These are phyloP conservation scores for Penaeus indicus DNA, from an alignment of 1,140 invertebrate species.

Conservation along the genomic window DNA sequence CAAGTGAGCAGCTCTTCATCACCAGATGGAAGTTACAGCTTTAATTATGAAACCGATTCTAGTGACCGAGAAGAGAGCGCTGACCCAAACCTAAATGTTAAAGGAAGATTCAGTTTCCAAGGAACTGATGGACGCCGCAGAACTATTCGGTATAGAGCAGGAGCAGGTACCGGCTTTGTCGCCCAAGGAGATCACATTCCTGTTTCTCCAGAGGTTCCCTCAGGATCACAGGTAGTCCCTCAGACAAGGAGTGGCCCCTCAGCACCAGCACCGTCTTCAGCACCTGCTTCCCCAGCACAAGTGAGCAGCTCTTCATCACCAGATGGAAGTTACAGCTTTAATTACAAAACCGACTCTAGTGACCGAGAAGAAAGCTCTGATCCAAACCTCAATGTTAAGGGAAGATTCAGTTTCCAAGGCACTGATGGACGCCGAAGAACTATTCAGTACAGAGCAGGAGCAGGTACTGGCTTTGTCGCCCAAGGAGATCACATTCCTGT, in stretches of 20 bases:
- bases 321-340: constrained; percentile 49
- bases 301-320: neutral
- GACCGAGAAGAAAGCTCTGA: constrained; percentile 34
- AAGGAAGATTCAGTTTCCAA: constrained; percentile 13
- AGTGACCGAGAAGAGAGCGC: constrained; percentile 46
- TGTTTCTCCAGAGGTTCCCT: no score
- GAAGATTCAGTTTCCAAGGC: constrained; percentile 9
- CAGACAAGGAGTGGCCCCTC: no score
- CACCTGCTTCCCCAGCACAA: neutral
- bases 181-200: no score
- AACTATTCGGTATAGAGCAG: constrained; percentile 9
- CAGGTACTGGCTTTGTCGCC: constrained; percentile 38
- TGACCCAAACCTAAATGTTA: constrained; percentile 37
- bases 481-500: constrained; percentile 42
- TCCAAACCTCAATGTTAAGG: no score
- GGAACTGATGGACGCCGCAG: constrained; percentile 35
- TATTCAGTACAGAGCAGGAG: constrained; percentile 21
- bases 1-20: no score
- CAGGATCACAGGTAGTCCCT: no score
- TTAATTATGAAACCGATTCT: constrained; percentile 62
- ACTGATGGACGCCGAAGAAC: constrained; percentile 35
- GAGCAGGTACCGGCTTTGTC: no score
- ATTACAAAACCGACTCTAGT: constrained; percentile 63
- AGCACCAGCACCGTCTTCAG: no score
- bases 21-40: constrained; percentile 44